phyloP scores from a whole-genome alignment of 2,113 vertebrate species.

The Bufo bufo region DNA sequence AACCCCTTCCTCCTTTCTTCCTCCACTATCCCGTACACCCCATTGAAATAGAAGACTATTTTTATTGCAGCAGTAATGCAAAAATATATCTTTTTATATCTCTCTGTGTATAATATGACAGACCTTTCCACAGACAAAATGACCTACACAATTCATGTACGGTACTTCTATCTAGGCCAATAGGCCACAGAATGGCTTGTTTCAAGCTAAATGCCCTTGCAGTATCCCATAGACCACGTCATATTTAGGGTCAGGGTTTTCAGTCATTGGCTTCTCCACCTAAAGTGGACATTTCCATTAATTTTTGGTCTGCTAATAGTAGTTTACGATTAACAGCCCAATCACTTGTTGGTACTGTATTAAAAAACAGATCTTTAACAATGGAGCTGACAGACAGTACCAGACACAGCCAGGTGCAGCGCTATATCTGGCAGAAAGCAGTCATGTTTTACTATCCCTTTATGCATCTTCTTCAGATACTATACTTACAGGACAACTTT shows the following conservation, averaged over 20 bases:
- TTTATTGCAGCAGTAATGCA: slow-evolving; percentile 28
- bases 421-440: neutral
- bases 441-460: neutral
- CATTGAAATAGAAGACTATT: slow-evolving; percentile 31
- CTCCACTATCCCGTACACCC: neutral
- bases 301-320: neutral
- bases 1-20: neutral
- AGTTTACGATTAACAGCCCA: too few species aligned
- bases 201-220: neutral
- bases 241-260: neutral
- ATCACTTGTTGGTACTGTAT: neutral
- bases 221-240: neutral
- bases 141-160: neutral
- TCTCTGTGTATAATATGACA: neutral
- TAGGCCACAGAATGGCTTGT: neutral
- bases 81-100: slow-evolving; percentile 34
- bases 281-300: neutral
- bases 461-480: neutral
- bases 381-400: neutral
- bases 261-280: neutral
- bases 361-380: neutral
- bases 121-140: neutral
- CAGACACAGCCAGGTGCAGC: neutral
- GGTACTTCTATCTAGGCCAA: neutral
- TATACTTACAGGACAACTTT: neutral